phyloP scores from a whole-genome alignment of 2,113 vertebrate genomes.

The Danionella cerebrum region DNA sequence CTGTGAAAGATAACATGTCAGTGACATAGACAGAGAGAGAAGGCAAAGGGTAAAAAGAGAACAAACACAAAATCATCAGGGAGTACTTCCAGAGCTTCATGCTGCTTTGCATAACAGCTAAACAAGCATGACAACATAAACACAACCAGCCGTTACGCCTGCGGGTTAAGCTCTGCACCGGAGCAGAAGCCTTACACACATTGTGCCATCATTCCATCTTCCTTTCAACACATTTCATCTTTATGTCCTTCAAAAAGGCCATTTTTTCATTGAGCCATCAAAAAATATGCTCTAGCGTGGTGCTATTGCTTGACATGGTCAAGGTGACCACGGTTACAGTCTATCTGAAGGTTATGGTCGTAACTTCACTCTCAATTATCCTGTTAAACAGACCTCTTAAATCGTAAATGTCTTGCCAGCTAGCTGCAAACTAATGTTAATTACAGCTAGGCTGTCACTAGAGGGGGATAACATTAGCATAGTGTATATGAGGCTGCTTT shows the following conservation, averaged over 20 bases:
- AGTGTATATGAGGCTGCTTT: not conserved
- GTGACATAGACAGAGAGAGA: conserved; percentile 10
- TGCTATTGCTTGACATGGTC: conserved; percentile 22
- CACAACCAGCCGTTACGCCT: conserved; percentile 24
- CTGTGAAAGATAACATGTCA: conserved; percentile 14
- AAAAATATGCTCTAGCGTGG: conserved; percentile 2
- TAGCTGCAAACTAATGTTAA: conserved; percentile 50
- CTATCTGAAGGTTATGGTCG: conserved; percentile 34
- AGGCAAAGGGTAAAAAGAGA: conserved; percentile 12
- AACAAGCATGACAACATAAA: conserved; percentile 43
- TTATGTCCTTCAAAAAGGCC: not conserved
- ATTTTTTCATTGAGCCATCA: conserved; percentile 5
- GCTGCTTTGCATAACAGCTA: conserved; percentile 35
- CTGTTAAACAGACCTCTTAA: conserved; percentile 51
- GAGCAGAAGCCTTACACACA: conserved; percentile 24
- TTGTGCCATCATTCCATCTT: conserved; percentile 4
- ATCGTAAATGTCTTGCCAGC: conserved; percentile 45
- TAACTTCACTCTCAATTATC: conserved; percentile 47
- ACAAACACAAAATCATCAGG: conserved; percentile 33
- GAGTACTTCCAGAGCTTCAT: conserved; percentile 23
- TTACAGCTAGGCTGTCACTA: conserved; percentile 45
- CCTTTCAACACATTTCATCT: not conserved
- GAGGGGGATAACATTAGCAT: conserved; percentile 30
- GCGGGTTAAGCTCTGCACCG: conserved; percentile 28
- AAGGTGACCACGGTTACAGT: conserved; percentile 37